Evolutionary conservation across 1,140 invertebrate species (phyloP).

Genomic region (Littorina saxatilis): DNA sequence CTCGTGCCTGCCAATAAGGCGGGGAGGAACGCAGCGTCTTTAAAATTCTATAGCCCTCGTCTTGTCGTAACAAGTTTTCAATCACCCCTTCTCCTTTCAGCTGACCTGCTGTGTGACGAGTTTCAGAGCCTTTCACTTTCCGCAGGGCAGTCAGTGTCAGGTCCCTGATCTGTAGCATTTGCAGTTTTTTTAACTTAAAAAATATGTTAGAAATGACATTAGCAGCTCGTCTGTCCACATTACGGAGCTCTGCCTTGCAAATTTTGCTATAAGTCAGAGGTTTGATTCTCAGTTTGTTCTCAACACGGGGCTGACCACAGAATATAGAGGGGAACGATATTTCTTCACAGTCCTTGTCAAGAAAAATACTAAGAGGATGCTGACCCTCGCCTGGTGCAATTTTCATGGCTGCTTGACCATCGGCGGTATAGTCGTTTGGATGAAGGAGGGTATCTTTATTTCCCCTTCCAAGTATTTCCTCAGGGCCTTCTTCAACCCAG

Average conservation of each 20-base stretch:
- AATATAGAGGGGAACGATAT: not conserved
- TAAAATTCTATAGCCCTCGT: slow-evolving; percentile 53
- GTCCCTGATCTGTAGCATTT: not conserved
- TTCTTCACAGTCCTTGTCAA: slow-evolving; percentile 18
- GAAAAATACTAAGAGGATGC: not conserved
- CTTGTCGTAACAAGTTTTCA: slow-evolving; percentile 11
- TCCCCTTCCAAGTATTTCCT: not conserved
- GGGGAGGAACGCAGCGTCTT: slow-evolving; percentile 48
- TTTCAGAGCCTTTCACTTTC: not conserved
- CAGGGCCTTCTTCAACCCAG: not conserved
- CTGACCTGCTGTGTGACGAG: not conserved
- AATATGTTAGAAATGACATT: slow-evolving; percentile 45
- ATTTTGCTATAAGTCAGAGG: not conserved
- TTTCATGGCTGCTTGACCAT: not conserved
- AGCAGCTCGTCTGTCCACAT: slow-evolving; percentile 29
- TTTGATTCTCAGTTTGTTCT: not conserved
- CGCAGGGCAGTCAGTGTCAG: not conserved
- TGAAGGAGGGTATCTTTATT: not conserved
- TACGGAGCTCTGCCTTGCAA: not conserved
- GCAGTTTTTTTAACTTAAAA: not conserved
- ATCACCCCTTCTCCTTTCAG: not conserved
- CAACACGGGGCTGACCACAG: not conserved
- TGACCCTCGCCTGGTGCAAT: not conserved
- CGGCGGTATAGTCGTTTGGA: not conserved
- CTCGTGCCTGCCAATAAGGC: slow-evolving; percentile 42